Evolutionary conservation across 1,140 invertebrate genomes (phyloP), one percentile per base, ranked within the genome.

Genomic region (Halyomorpha halys): DNA sequence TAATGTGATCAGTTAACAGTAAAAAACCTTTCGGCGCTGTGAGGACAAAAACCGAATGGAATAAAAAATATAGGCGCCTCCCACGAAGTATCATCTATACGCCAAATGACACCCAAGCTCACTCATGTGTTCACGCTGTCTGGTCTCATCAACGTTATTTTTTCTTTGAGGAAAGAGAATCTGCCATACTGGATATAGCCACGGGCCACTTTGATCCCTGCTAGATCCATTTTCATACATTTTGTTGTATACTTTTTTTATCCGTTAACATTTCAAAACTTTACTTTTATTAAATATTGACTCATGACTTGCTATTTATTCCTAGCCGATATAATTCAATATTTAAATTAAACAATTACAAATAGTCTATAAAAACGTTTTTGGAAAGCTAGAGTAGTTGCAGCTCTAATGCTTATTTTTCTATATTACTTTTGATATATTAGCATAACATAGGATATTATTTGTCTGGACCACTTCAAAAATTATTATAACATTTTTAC

Each of bases 71-170:
- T 4, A 14, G 27, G 27, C 27, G 45, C 45, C 45, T 3, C 45
- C 45, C 45, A 47, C 45, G 45, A 47, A 47, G 45, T 19, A 19
- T 47, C 45, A 47, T 15, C 15, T 19, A 47, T 47, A 15, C 15
- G 45, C 45, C 45, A 47, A 47, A 47, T 47, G 45, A 47, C 45
- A 47, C 45, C 45, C 45, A 47, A 47, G 45, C 45, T 47, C 45
- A 47, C 15, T 19, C 45, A 47, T 47, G 45, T 47, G 45, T 47
- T 47, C 45, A 47, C 45, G 18, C 45, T 47, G 45, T 47, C 45
- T 47, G 45, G 3, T 47, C 45, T 15, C 45, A n/a, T 15, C 45
- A 30, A 8, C 27, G 27, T 30, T 30, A 3, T 3, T 30, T 30
- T 30, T 30, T 30, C 27, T 30, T 8, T 30, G 27, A 30, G 27